Conservation (phyloP, 2,888 invertebrate species). For the Noctua janthina region DNA sequence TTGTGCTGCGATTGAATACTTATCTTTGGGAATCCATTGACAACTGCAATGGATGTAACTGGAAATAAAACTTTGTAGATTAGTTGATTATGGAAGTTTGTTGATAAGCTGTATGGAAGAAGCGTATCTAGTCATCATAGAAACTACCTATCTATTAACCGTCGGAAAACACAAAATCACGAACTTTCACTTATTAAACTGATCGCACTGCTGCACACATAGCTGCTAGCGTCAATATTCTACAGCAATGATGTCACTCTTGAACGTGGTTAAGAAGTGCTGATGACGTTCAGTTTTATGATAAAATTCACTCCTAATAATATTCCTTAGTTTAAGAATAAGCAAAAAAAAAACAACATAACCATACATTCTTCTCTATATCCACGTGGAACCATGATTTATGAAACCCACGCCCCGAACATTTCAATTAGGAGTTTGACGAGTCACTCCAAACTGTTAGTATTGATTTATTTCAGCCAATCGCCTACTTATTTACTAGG, state of each 20-base stretch:
- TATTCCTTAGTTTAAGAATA: too few relatives aligned
- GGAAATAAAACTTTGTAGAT: not conserved
- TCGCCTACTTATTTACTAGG: conserved; percentile 50
- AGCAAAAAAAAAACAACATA: too few relatives aligned
- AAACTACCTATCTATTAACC: not conserved
- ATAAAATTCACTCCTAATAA: too few relatives aligned
- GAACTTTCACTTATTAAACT: too few relatives aligned
- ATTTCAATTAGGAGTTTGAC: conserved; percentile 84
- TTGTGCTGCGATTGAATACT: not conserved
- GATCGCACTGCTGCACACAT: too few relatives aligned
- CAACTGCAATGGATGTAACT: not conserved
- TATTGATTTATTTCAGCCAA: conserved; percentile 75
- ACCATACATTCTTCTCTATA: conserved; percentile 52
- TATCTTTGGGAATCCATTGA: not conserved
- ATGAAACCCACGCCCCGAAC: conserved; percentile 76
- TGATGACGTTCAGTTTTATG: too few relatives aligned
- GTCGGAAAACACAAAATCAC: too few relatives aligned
- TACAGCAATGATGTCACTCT: too few relatives aligned
- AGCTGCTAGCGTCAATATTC: too few relatives aligned
- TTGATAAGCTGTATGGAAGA: not conserved
- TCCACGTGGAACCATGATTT: conserved; percentile 76
- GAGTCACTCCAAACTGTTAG: conserved; percentile 75
- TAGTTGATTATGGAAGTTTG: not conserved
- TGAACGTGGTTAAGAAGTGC: too few relatives aligned
- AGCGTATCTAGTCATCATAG: not conserved